Evolutionary conservation across 2,888 invertebrate species (phyloP).

Genomic region (Phaonia tiefii): DNA sequence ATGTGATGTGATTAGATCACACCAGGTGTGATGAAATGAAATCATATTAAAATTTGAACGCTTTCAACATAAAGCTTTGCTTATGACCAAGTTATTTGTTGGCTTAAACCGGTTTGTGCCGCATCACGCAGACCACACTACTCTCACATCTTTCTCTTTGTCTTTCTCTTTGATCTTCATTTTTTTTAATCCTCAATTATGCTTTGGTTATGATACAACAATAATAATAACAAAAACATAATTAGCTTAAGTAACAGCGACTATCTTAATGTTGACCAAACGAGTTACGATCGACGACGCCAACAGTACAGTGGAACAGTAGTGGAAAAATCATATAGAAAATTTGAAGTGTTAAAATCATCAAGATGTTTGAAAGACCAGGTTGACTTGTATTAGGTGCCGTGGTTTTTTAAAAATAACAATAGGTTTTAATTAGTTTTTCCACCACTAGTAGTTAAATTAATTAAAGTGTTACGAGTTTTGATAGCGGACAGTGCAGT

Average conservation of each 20-base stretch:
- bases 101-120: conserved; percentile 1
- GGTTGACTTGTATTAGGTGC: no score
- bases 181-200: background rate
- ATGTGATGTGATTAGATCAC: no score
- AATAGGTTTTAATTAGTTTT: no score
- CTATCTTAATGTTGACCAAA: conserved; percentile 15
- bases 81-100: background rate
- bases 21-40: background rate
- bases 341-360: no score
- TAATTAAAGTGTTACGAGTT: no score
- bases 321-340: no score
- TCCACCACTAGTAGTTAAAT: no score
- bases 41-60: conserved; percentile 12
- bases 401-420: no score
- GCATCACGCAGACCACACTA: no score
- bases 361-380: no score
- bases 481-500: no score
- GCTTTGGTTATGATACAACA: conserved; percentile 1
- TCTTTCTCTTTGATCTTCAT: background rate
- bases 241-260: background rate
- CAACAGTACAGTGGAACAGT: conserved; percentile 19
- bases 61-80: background rate
- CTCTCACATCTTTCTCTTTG: background rate
- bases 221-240: conserved; percentile 3
- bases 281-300: conserved; percentile 11